phyloP scores from a whole-genome alignment of 2,113 vertebrate species.

The Neodontobutis hainanensis region DNA sequence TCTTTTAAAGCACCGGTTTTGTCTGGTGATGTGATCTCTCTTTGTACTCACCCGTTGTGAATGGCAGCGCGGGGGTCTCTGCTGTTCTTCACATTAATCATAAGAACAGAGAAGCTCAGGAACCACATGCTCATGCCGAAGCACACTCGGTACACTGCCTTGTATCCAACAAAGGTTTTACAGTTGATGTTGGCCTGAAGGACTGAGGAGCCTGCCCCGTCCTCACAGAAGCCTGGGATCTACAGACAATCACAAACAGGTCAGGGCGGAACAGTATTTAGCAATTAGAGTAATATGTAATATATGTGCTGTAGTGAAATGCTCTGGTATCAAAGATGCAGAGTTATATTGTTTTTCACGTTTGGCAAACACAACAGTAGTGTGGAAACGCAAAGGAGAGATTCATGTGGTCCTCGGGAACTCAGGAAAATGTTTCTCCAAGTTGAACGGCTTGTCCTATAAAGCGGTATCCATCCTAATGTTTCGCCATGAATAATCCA shows the following conservation, averaged over 20 bases:
- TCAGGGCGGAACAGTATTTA: too few species aligned
- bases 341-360: too few species aligned
- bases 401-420: neutral
- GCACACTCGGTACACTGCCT: slow-evolving; percentile 91
- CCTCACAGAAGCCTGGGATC: slow-evolving; percentile 94
- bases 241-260: slow-evolving; percentile 54
- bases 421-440: too few species aligned
- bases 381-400: neutral
- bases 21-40: too few species aligned
- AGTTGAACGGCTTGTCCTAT: too few species aligned
- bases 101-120: slow-evolving; percentile 82
- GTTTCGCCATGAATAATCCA: too few species aligned
- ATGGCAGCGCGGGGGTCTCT: slow-evolving; percentile 86
- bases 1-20: too few species aligned
- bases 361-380: too few species aligned
- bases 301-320: too few species aligned
- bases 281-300: too few species aligned
- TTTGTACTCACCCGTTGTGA: slow-evolving; percentile 88
- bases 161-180: slow-evolving; percentile 88
- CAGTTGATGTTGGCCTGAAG: slow-evolving; percentile 80
- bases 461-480: too few species aligned
- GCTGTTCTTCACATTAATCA: slow-evolving; percentile 89
- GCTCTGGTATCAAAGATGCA: too few species aligned
- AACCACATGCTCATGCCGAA: slow-evolving; percentile 93
- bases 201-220: slow-evolving; percentile 73